These are phyloP conservation scores for Hyperoodon ampullatus DNA, from an alignment of 2,113 vertebrate species.

Conservation along the genomic window DNA sequence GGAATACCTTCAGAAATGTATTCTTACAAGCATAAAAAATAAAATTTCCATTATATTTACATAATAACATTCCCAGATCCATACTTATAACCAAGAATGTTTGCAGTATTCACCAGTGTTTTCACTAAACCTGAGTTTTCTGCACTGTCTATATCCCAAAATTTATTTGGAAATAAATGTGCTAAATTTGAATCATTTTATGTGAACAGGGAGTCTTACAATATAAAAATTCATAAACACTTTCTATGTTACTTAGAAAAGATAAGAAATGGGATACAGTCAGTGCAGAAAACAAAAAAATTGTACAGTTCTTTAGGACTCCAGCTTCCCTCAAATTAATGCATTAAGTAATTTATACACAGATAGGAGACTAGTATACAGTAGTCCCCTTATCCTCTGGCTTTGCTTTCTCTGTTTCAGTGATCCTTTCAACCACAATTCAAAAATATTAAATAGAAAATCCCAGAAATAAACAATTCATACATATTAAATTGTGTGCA, in stretches of 20 bases:
- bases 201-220: not conserved
- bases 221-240: not conserved
- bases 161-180: not conserved
- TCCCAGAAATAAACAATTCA: not conserved
- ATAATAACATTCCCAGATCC: not conserved
- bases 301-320: not conserved
- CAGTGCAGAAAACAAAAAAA: not conserved
- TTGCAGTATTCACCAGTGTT: not conserved
- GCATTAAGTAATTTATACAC: not conserved
- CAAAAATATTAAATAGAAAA: not conserved
- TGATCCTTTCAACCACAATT: not conserved
- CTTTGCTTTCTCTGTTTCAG: not conserved
- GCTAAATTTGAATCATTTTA: slow-evolving; percentile 16
- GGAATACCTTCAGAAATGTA: not conserved
- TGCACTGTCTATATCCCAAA: not conserved
- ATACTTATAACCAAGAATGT: not conserved
- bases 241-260: not conserved
- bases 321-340: not conserved
- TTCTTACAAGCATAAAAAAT: slow-evolving; percentile 9
- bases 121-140: slow-evolving; percentile 45
- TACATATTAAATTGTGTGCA: not conserved
- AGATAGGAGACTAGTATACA: not conserved
- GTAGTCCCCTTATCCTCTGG: rapidly evolving
- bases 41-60: slow-evolving; percentile 15
- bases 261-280: not conserved